These are phyloP conservation scores for Phrynosoma platyrhinos DNA, from an alignment of 2,113 vertebrate species.

Conservation along the genomic window DNA sequence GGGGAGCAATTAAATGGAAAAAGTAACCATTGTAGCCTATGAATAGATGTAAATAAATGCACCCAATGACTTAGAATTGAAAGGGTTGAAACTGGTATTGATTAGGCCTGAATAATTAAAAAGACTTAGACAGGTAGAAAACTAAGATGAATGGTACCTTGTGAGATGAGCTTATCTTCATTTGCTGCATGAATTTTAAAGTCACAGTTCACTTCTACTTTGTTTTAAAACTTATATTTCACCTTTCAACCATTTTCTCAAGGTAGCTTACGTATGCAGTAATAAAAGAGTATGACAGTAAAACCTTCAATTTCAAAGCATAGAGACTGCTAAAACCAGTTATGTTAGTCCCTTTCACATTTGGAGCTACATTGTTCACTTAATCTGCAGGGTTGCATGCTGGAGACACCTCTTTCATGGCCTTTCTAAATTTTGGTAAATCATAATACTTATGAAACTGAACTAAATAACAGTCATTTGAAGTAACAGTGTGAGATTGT, in stretches of 20 bases:
- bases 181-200: neutral
- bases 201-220: neutral
- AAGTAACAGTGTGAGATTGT: neutral
- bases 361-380: neutral
- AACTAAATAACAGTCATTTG: conserved; percentile 15
- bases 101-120: conserved; percentile 44
- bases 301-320: neutral
- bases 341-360: neutral
- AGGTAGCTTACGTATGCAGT: neutral
- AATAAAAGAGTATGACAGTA: neutral
- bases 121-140: conserved; percentile 17
- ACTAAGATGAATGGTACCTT: neutral
- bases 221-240: neutral
- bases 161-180: conserved; percentile 1
- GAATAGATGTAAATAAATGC: conserved; percentile 11
- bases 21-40: neutral
- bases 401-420: neutral
- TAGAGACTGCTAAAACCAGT: neutral
- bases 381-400: neutral
- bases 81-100: conserved; percentile 24
- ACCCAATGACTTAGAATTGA: conserved; percentile 2
- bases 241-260: neutral
- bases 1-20: neutral
- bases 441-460: neutral
- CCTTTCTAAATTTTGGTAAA: neutral